Conservation (phyloP, 2,888 invertebrate species). For the Alviniconcha strummeri region DNA sequence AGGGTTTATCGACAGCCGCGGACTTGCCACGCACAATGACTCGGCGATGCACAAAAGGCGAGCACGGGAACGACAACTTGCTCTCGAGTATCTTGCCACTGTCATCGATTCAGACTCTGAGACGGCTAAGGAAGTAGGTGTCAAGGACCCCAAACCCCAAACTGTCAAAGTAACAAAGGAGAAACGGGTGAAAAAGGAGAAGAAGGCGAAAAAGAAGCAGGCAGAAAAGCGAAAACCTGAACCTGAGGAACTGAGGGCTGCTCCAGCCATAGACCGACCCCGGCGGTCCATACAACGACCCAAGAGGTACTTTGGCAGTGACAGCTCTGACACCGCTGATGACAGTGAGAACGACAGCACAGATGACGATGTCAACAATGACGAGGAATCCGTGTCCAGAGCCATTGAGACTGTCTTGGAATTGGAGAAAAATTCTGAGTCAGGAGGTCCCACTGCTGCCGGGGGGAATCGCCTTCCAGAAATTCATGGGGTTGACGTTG, state of each 20-base stretch:
- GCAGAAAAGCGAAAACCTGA: background rate
- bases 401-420: constrained; percentile 12
- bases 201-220: background rate
- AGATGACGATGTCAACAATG: background rate
- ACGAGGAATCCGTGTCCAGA: constrained; percentile 2
- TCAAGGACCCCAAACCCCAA: too few relatives aligned
- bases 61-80: background rate
- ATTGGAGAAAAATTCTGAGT: constrained; percentile 12
- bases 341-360: constrained; percentile 7
- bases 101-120: too few relatives aligned
- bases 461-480: background rate
- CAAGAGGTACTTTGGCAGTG: constrained; percentile 9
- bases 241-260: too few relatives aligned
- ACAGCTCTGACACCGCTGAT: constrained; percentile 1
- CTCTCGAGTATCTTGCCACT: too few relatives aligned
- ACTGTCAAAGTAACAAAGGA: too few relatives aligned
- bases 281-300: background rate
- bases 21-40: constrained; percentile 34
- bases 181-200: background rate
- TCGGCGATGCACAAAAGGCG: constrained; percentile 36
- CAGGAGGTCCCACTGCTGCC: background rate
- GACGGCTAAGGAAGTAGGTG: too few relatives aligned
- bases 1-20: constrained; percentile 46
- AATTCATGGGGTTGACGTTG: constrained; percentile 22
- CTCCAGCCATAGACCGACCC: background rate